phyloP scores from a whole-genome alignment of 2,888 invertebrate genomes.

The Trachelus stipa region DNA sequence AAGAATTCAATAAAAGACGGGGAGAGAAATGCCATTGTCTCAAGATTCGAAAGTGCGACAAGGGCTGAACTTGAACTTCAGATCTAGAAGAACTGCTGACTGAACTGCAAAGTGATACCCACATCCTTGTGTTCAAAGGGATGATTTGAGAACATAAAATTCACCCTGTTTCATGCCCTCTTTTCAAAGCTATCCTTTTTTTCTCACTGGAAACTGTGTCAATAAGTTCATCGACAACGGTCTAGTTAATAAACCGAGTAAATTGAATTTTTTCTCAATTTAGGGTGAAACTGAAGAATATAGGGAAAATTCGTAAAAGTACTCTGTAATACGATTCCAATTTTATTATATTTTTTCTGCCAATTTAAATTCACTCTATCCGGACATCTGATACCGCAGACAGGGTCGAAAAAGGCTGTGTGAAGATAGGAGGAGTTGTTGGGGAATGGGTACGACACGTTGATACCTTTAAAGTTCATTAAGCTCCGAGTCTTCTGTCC shows the following conservation, averaged over 20 bases:
- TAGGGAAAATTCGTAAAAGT: neutral
- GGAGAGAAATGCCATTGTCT: slow-evolving; percentile 48
- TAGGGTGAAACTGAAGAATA: neutral
- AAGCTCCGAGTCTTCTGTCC: slow-evolving; percentile 20
- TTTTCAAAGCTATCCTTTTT: neutral
- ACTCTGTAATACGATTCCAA: slow-evolving; percentile 30
- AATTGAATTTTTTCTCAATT: neutral
- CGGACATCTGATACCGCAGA: slow-evolving; percentile 27
- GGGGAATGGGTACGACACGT: slow-evolving; percentile 22
- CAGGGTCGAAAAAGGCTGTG: slow-evolving; percentile 7
- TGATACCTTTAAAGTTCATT: slow-evolving; percentile 40
- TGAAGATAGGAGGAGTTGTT: slow-evolving; percentile 18
- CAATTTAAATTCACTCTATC: slow-evolving; percentile 27
- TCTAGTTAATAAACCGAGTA: neutral
- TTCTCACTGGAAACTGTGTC: neutral
- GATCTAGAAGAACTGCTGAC: neutral
- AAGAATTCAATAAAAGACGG: slow-evolving; percentile 56
- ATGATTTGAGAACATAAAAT: neutral
- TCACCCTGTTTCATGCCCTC: neutral
- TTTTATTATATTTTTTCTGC: slow-evolving; percentile 35
- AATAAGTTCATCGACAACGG: neutral
- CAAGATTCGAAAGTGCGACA: slow-evolving; percentile 35
- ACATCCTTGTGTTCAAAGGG: neutral
- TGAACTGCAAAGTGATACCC: neutral
- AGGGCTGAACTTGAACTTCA: neutral